Base-by-base conservation (phyloP, 2,797 vertebrate genomes). In the Melanotaenia trifasciata region DNA sequence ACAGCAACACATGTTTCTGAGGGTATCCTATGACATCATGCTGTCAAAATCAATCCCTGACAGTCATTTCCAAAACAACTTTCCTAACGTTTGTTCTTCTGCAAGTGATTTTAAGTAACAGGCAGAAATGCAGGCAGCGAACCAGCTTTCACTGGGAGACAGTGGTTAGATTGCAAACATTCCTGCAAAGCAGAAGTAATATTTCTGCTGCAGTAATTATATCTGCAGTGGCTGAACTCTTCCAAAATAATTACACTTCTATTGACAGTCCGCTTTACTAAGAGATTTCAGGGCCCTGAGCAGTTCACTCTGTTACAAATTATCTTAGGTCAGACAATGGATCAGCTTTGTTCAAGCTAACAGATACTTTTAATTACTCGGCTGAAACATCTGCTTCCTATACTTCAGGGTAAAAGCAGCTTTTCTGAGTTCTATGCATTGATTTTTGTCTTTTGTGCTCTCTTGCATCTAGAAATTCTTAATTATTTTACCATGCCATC, bases 211-310 rank as follows among this genome's bases (percentile, higher is more conserved):
- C 45, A 53, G 76, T 61, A 84, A 72, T 79, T 64, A 63, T 59
- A 74, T 68, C 74, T 66, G 67, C 63, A 69, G 59, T n/a, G 58
- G 53, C 59, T 67, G 40, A 73, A 77, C 59, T 76, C 62, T 83
- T 67, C 65, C 80, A 56, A 70, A 84, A 79, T 80, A 87, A 83
- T 85, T 80, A 73, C 77, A 58, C 58, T 43, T 62, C 47, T 71
- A 67, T 77, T 81, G 77, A 84, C 69, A 67, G 75, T 79, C 63
- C 76, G 28, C 56, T 57, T 80, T 59, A 51, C 68, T 8, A 18
- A 67, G 51, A 71, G 70, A 77, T 73, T 82, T 76, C 36, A 33
- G 72, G 36, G 56, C n/a, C 36, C 10, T 57, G 50, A 45, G 47
- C 67, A 33, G 58, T 43, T 47, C 53, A 70, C 64, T 64, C 36